These are phyloP conservation scores for Odontamblyopus rebecca DNA, from an alignment of 2,797 vertebrate genomes.

Conservation along the genomic window DNA sequence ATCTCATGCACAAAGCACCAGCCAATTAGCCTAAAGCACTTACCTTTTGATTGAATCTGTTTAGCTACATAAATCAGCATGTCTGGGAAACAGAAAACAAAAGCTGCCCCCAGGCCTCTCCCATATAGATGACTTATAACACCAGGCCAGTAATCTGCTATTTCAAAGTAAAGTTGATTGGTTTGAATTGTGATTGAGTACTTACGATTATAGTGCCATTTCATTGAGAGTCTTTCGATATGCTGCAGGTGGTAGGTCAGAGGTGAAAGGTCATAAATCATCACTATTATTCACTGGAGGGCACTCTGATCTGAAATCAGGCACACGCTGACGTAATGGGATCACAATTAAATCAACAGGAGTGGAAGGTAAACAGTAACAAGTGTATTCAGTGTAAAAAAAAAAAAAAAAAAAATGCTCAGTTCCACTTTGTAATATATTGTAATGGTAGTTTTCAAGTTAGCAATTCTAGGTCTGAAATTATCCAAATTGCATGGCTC, in stretches of 20 bases:
- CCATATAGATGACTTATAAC: constrained; percentile 35
- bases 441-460: too few relatives aligned
- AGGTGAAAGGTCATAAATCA: constrained; percentile 17
- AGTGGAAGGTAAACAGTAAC: constrained; percentile 48
- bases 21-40: constrained; percentile 61
- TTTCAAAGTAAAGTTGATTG: constrained; percentile 45
- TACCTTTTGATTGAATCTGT: constrained; percentile 66
- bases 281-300: constrained; percentile 54
- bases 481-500: too few relatives aligned
- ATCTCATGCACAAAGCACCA: constrained; percentile 53
- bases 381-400: constrained; percentile 50
- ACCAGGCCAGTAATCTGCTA: constrained; percentile 31
- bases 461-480: too few relatives aligned
- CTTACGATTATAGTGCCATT: constrained; percentile 11
- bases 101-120: constrained; percentile 38
- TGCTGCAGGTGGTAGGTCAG: constrained; percentile 24
- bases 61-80: constrained; percentile 49
- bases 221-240: constrained; percentile 14
- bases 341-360: constrained; percentile 65
- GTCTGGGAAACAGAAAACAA: constrained; percentile 57
- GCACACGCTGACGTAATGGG: constrained; percentile 38
- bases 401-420: too few relatives aligned
- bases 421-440: too few relatives aligned
- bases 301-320: constrained; percentile 56
- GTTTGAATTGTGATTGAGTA: constrained; percentile 52